Conservation (phyloP, 2,113 vertebrate species). For the Pomatorhinus ruficollis region DNA sequence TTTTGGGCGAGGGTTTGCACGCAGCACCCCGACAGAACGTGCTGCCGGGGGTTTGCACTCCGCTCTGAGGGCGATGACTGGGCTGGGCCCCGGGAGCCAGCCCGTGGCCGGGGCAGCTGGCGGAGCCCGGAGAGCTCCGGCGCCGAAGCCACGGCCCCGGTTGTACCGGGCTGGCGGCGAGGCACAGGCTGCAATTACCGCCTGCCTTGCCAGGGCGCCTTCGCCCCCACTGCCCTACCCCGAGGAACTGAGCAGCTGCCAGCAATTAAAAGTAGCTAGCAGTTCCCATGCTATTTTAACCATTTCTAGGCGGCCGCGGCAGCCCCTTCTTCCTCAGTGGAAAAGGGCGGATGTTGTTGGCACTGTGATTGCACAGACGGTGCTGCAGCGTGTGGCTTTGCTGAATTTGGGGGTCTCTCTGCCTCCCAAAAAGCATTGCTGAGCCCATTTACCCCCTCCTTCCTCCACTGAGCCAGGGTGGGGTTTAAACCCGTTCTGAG, state of each 20-base stretch:
- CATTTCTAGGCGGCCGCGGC: not conserved
- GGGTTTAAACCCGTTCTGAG: not conserved
- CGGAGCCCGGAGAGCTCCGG: rapidly evolving
- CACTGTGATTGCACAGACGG: rapidly evolving
- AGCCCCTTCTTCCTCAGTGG: not conserved
- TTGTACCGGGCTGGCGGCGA: not conserved
- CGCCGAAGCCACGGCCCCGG: not conserved
- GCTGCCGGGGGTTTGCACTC: rapidly evolving
- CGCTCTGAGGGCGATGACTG: rapidly evolving
- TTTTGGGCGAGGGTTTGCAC: rapidly evolving
- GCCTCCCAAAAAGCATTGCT: not conserved
- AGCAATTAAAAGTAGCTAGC: slow-evolving; percentile 31
- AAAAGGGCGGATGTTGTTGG: rapidly evolving
- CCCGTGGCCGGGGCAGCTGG: not conserved
- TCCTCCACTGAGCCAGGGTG: not conserved
- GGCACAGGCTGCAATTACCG: not conserved
- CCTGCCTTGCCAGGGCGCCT: not conserved
- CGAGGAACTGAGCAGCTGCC: not conserved
- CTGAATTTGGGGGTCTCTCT: not conserved
- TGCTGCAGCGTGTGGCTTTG: rapidly evolving
- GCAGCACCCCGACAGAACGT: rapidly evolving
- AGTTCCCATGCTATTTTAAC: slow-evolving; percentile 28
- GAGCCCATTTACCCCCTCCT: not conserved
- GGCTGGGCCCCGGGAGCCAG: not conserved
- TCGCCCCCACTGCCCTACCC: not conserved